Percentiles rank a stretch among this genome's conserved stretches.
These are phyloP conservation scores for Galeopsomyia nigrocyanea DNA, from an alignment of 2,888 invertebrate genomes.

Conservation along the genomic window DNA sequence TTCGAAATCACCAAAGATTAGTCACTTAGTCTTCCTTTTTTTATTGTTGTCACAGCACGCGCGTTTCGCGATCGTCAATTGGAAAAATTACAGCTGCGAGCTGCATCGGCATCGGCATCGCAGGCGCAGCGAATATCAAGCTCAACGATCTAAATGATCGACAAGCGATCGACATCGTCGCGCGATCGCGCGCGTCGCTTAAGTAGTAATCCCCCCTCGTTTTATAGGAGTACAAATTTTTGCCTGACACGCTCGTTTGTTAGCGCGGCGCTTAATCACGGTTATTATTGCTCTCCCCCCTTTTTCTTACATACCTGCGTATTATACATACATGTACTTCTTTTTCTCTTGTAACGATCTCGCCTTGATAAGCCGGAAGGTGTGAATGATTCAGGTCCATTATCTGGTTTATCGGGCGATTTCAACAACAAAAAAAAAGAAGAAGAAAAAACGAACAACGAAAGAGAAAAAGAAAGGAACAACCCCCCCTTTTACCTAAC, in stretches of 20 bases:
- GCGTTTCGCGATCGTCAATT: background rate
- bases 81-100: conserved; percentile 15
- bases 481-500: too few relatives aligned
- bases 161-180: conserved; percentile 30
- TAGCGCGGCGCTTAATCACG: conserved; percentile 25
- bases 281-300: conserved; percentile 38
- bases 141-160: conserved; percentile 41
- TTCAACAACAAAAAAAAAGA: too few relatives aligned
- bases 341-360: conserved; percentile 4
- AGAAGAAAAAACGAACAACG: too few relatives aligned
- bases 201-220: too few relatives aligned
- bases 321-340: background rate
- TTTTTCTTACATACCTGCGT: background rate
- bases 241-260: conserved; percentile 26
- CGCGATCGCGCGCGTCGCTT: conserved; percentile 3
- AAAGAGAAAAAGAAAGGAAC: too few relatives aligned
- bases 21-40: too few relatives aligned
- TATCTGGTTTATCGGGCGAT: too few relatives aligned
- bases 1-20: too few relatives aligned
- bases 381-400: too few relatives aligned
- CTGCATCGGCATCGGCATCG: background rate
- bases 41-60: conserved; percentile 23
- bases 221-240: background rate
- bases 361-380: too few relatives aligned
- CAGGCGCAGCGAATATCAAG: conserved; percentile 25